Evolutionary conservation across 2,113 vertebrate species (phyloP).

Genomic region (Scalopus aquaticus): DNA sequence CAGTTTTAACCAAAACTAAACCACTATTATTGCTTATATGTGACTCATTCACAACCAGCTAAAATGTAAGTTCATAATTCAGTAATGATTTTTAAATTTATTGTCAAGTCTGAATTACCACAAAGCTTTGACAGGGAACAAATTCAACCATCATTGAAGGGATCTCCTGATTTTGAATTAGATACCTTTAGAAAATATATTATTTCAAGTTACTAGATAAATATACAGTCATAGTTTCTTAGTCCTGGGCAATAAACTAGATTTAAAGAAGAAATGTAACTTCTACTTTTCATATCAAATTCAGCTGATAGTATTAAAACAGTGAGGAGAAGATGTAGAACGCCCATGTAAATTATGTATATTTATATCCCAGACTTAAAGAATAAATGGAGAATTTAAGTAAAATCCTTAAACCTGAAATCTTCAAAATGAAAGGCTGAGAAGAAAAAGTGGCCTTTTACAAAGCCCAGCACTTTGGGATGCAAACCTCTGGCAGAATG

Average conservation of each 20-base stretch:
- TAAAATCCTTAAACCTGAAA: background rate
- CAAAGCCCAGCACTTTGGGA: background rate
- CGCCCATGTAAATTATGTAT: background rate
- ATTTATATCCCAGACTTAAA: background rate
- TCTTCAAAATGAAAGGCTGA: background rate
- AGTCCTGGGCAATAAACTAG: background rate
- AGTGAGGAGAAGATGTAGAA: background rate
- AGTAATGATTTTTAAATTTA: background rate
- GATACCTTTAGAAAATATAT: slow-evolving; percentile 26
- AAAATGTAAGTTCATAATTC: background rate
- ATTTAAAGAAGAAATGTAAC: background rate
- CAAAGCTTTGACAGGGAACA: background rate
- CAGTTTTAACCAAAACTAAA: background rate
- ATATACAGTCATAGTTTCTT: background rate
- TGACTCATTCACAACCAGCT: background rate
- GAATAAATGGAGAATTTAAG: background rate
- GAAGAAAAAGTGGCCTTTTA: background rate
- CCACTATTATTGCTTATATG: background rate
- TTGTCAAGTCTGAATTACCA: background rate
- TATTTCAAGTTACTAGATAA: slow-evolving; percentile 11
- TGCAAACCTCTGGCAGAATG: background rate
- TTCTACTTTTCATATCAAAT: background rate
- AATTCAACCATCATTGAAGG: background rate
- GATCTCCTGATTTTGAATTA: background rate
- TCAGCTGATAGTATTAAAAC: background rate